phyloP scores from a whole-genome alignment of 2,797 vertebrate genomes.

The Glossophaga mutica region DNA sequence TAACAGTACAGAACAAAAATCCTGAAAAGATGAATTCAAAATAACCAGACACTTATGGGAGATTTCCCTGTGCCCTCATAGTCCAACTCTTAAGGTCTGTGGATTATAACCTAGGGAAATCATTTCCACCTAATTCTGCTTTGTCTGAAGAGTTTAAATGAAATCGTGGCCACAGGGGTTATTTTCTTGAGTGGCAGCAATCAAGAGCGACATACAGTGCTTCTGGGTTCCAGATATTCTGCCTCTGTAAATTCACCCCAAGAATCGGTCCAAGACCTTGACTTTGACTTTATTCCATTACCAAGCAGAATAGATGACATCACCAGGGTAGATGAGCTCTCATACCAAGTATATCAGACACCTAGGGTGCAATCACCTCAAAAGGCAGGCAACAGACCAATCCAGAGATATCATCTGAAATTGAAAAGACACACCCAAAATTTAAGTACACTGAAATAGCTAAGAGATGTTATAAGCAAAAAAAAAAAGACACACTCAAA shows the following conservation, averaged over 20 bases:
- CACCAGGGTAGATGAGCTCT: background rate
- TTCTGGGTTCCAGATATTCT: background rate
- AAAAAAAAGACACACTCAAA: background rate
- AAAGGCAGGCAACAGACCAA: background rate
- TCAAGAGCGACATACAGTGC: background rate
- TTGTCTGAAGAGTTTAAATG: background rate
- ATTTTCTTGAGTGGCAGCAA: background rate
- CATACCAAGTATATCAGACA: background rate
- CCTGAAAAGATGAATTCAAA: background rate
- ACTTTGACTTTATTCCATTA: constrained; percentile 10
- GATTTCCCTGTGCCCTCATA: background rate
- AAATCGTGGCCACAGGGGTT: background rate
- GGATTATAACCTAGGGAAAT: background rate
- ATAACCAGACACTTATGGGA: background rate
- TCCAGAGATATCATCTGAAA: background rate
- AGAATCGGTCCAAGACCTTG: background rate
- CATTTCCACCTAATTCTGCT: background rate
- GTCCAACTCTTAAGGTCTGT: background rate
- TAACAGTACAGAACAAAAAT: background rate
- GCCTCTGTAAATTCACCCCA: background rate
- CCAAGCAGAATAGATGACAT: background rate
- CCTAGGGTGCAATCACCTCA: background rate
- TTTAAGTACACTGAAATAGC: background rate
- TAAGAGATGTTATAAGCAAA: background rate
- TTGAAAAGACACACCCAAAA: background rate